Base-by-base conservation (phyloP, 2,113 vertebrate species). In the Beaufortia kweichowensis region DNA sequence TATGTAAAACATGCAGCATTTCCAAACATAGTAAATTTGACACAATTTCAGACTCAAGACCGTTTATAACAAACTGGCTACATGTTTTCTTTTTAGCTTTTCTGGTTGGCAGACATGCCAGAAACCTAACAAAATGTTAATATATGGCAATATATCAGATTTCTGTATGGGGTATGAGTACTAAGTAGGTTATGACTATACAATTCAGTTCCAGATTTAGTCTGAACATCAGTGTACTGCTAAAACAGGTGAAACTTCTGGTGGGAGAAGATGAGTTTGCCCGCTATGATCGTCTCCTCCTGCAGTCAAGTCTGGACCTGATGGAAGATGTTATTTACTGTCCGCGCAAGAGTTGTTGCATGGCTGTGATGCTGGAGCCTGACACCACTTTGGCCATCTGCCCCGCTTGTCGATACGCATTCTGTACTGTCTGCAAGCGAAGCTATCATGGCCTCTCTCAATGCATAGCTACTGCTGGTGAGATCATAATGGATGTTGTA, bases 261-360 rank as follows among this genome's bases (percentile, higher is more conserved):
- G 97, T 99, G 1, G 94, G 90, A 1, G 95, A 96, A 82, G 87
- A 97, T 41, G 86, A 96, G 15, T 98, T 98, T 85, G 94, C 93
- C 0, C 96, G 96, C 9, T 99, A 98, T 0, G 97, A 98, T 80
- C 95, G 95, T 41, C 92, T 99, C 73, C 94, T 99, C 14, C 94
- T 99, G 62, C 94, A 98, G 90, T 96, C 95, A 8, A 95, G 87
- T 79, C 87, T 99, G 90, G 96, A 97, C 87, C 90, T 94, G 69
- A 99, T 98, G 97, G 93, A 95, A 0, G 97, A 99, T 0, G 94
- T 99, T 7, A 94, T 98, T 0, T 96, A 98, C 66, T 99, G 97
- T 61, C 97, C 97, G 1, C 95, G 96, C 0, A 91, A 88, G 0
- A 88, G 88, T 84, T 98, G 97, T 71, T 92, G 91, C 82, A 91